Evolutionary conservation across 1,140 invertebrate genomes (phyloP).

Genomic region (Argopecten irradians): DNA sequence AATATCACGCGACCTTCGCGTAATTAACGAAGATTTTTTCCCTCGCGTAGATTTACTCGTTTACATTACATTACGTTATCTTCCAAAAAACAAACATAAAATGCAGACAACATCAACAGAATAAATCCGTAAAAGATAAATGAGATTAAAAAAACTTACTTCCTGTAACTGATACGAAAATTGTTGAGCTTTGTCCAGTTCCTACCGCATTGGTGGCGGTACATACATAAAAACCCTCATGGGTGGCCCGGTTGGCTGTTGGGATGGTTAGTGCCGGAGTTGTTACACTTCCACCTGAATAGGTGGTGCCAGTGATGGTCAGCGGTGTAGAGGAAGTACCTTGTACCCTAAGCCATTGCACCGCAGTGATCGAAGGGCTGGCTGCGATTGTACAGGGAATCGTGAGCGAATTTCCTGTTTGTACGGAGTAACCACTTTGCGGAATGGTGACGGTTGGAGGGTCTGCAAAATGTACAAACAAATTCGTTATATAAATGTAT

Average conservation of each 20-base stretch:
- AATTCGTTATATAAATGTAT: too few relatives aligned
- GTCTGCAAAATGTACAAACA: neutral
- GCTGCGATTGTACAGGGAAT: conserved; percentile 32
- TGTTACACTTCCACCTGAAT: neutral
- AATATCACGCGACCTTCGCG: too few relatives aligned
- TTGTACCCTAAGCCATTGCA: neutral
- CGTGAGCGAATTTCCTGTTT: conserved; percentile 19
- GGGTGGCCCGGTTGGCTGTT: neutral
- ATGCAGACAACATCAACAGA: too few relatives aligned
- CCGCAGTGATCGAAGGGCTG: conserved; percentile 26
- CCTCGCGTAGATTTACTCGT: too few relatives aligned
- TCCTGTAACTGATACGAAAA: conserved; percentile 27
- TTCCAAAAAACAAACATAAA: too few relatives aligned
- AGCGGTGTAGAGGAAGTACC: neutral
- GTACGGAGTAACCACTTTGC: conserved; percentile 27
- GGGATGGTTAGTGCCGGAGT: conserved; percentile 25
- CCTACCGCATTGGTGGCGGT: conserved; percentile 30
- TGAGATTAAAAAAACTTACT: conserved; percentile 1
- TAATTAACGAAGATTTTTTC: too few relatives aligned
- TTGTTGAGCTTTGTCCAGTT: conserved; percentile 25
- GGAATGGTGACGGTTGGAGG: conserved; percentile 13
- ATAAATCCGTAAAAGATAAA: too few relatives aligned
- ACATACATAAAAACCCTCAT: conserved; percentile 38
- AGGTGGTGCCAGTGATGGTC: neutral
- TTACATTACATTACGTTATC: too few relatives aligned